Percentiles rank a stretch among this genome's conserved stretches.
Evolutionary conservation across 2,888 invertebrate species (phyloP).

Genomic region (Schizotus pectinicornis): DNA sequence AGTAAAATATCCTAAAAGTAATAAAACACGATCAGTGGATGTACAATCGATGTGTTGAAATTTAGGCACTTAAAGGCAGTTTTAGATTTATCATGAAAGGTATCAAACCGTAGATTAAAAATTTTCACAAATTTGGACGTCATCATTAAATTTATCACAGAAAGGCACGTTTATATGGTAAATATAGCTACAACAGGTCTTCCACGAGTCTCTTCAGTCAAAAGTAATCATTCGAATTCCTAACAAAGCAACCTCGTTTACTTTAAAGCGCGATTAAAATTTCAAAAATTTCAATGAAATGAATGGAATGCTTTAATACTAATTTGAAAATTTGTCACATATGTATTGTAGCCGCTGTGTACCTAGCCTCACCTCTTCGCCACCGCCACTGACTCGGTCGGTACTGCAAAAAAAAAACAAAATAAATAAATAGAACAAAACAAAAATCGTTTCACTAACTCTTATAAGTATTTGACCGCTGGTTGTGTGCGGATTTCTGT

Average conservation of each 20-base stretch:
- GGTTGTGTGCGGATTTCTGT: constrained; percentile 93
- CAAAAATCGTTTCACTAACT: constrained; percentile 70
- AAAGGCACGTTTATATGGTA: constrained; percentile 30
- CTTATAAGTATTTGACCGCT: constrained; percentile 96
- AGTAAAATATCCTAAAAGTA: too few species aligned
- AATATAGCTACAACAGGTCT: constrained; percentile 4
- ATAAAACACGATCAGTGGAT: too few species aligned
- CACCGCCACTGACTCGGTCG: constrained; percentile 95
- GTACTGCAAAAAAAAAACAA: constrained; percentile 69
- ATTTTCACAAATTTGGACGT: constrained; percentile 20
- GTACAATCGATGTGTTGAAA: too few species aligned
- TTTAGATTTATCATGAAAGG: too few species aligned
- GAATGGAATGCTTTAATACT: constrained; percentile 18
- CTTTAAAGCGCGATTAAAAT: background rate
- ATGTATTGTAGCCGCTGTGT: constrained; percentile 94
- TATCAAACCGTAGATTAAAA: background rate
- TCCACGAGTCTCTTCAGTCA: constrained; percentile 7
- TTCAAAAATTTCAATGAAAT: constrained; percentile 2
- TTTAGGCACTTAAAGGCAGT: too few species aligned
- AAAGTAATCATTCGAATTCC: constrained; percentile 8
- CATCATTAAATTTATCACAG: constrained; percentile 33
- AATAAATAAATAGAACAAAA: constrained; percentile 15
- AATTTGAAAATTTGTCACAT: constrained; percentile 68
- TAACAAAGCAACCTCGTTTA: constrained; percentile 12
- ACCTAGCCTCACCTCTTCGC: constrained; percentile 89